phyloP scores from a whole-genome alignment of 2,888 invertebrate genomes.

The Dyspetes luteomarginatus region DNA sequence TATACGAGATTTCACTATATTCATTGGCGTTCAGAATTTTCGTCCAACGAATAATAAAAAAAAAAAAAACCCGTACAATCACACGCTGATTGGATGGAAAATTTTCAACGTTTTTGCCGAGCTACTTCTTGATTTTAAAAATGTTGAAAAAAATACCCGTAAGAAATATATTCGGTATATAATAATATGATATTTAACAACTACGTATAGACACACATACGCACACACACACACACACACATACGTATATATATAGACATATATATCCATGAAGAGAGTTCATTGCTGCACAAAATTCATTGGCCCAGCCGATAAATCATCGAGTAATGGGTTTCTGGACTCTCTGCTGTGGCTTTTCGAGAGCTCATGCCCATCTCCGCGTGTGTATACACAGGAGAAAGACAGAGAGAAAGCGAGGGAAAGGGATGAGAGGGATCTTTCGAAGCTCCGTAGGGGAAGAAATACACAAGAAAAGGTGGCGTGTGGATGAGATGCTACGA shows the following conservation, averaged over 20 bases:
- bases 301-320: slow-evolving; percentile 74
- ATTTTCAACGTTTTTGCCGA: not conserved
- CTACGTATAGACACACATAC: slow-evolving; percentile 19
- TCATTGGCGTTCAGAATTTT: slow-evolving; percentile 6
- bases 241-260: not conserved
- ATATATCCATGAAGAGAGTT: slow-evolving; percentile 21
- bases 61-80: no score
- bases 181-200: no score
- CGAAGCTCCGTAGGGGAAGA: slow-evolving; percentile 52
- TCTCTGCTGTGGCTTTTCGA: slow-evolving; percentile 43
- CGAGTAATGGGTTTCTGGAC: slow-evolving; percentile 70
- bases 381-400: slow-evolving; percentile 36
- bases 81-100: slow-evolving; percentile 3
- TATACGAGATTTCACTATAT: slow-evolving; percentile 22
- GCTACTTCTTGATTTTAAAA: not conserved
- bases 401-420: not conserved
- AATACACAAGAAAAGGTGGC: slow-evolving; percentile 42
- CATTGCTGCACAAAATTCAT: slow-evolving; percentile 73
- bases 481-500: slow-evolving; percentile 49
- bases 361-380: slow-evolving; percentile 18
- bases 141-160: slow-evolving; percentile 8
- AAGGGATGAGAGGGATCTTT: slow-evolving; percentile 5
- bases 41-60: not conserved
- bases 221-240: not conserved
- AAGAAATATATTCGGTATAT: slow-evolving; percentile 43